Evolutionary conservation across 2,797 vertebrate species (phyloP).

Genomic region (Hipposideros larvatus): DNA sequence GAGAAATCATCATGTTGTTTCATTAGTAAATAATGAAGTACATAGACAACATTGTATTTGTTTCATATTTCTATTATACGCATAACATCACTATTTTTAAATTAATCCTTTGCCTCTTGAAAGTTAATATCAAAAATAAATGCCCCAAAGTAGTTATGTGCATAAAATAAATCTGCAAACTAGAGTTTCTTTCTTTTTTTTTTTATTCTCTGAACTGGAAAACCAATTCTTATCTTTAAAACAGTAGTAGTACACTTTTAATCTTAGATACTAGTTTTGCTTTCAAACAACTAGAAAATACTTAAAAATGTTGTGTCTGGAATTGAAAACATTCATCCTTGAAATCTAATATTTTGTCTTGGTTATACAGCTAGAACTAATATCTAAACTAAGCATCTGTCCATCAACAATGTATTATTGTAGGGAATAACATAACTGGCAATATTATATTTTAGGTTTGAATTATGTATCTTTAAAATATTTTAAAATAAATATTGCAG

Average conservation of each 20-base stretch:
- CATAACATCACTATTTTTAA: background rate
- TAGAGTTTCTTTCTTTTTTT: background rate
- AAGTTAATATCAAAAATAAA: constrained; percentile 27
- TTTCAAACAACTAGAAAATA: background rate
- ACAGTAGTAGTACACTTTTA: background rate
- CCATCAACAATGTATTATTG: background rate
- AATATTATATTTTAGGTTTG: background rate
- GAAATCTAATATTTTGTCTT: background rate
- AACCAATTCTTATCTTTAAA: background rate
- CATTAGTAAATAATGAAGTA: constrained; percentile 50
- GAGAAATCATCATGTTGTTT: constrained; percentile 14
- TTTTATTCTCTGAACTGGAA: background rate
- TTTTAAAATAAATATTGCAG: constrained; percentile 16
- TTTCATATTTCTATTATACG: constrained; percentile 30
- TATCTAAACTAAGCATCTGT: background rate
- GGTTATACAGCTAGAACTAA: background rate
- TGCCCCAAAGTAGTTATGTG: background rate
- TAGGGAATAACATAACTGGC: background rate
- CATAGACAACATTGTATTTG: background rate
- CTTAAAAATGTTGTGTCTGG: background rate
- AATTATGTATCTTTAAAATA: background rate
- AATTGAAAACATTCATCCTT: background rate
- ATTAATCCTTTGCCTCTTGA: constrained; percentile 20
- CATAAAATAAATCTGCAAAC: background rate
- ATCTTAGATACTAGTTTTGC: background rate